A percentile compares a stretch with the other conserved stretches of the same genome.
phyloP scores from a whole-genome alignment of 2,113 vertebrate genomes.

The Acrocephalus arundinaceus region DNA sequence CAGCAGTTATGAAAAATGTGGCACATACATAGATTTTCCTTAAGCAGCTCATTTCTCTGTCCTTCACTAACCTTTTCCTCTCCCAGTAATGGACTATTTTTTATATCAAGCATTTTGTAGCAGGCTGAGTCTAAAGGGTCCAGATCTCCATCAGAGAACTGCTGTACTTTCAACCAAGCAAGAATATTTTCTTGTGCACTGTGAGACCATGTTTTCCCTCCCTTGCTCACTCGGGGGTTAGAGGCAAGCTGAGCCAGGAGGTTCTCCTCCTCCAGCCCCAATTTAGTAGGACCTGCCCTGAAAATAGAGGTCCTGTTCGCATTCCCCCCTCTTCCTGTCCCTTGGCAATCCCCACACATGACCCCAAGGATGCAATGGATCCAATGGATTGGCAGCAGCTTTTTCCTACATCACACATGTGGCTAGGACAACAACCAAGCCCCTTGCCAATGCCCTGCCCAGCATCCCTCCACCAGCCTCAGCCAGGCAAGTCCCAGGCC shows the following conservation, averaged over 20 bases:
- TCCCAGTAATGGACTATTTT: neutral
- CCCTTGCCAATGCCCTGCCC: neutral
- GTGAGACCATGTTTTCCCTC: neutral
- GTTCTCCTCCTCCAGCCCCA: neutral
- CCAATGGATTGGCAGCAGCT: rapidly evolving
- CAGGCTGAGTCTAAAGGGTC: neutral
- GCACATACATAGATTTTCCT: neutral
- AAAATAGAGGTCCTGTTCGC: neutral
- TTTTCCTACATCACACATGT: rapidly evolving
- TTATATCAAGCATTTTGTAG: neutral
- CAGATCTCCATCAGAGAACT: neutral
- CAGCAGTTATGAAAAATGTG: constrained; percentile 23
- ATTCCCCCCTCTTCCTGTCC: neutral
- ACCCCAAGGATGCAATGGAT: neutral
- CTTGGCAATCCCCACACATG: rapidly evolving
- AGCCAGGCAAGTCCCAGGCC: neutral
- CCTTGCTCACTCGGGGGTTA: neutral
- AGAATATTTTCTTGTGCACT: neutral
- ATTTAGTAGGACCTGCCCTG: neutral
- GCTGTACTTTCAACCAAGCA: neutral
- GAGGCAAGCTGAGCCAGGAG: neutral
- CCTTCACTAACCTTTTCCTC: constrained; percentile 5
- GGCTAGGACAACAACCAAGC: neutral
- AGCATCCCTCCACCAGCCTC: neutral
- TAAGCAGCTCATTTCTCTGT: neutral